These are phyloP conservation scores for Peromyscus polionotus DNA, from an alignment of 2,113 vertebrate species.

Conservation along the genomic window DNA sequence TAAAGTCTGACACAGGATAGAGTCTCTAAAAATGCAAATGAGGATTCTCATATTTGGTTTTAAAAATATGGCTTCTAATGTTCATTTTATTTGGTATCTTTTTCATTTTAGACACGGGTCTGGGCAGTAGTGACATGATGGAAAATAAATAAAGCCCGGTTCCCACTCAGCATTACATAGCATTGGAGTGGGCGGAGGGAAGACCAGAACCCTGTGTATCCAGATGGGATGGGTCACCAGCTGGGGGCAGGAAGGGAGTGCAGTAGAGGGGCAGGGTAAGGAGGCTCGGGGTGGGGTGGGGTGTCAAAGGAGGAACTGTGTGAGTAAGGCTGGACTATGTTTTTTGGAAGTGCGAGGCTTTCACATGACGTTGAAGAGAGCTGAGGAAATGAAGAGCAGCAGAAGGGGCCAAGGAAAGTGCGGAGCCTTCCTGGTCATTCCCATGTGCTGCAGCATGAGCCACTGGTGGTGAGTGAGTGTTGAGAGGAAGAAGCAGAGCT, in stretches of 20 bases:
- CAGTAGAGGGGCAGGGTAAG: neutral
- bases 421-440: rapidly evolving
- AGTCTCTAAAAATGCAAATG: neutral
- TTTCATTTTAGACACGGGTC: neutral
- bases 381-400: neutral
- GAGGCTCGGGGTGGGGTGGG: too few species aligned
- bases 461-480: rapidly evolving
- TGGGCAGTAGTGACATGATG: rapidly evolving
- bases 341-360: neutral
- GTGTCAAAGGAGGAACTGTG: rapidly evolving
- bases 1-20: neutral
- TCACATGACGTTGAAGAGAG: neutral
- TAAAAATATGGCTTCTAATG: neutral
- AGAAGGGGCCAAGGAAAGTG: neutral
- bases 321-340: neutral
- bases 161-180: too few species aligned
- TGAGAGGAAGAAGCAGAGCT: too few species aligned
- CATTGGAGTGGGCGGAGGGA: rapidly evolving
- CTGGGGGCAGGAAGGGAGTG: neutral
- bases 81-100: neutral
- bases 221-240: rapidly evolving
- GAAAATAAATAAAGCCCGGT: neutral
- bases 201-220: rapidly evolving
- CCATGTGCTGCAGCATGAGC: rapidly evolving
- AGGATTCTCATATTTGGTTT: neutral